Percentiles rank a stretch among this genome's conserved stretches.
Conservation (phyloP, 2,888 invertebrate genomes). For the Lochmaea capreae region DNA sequence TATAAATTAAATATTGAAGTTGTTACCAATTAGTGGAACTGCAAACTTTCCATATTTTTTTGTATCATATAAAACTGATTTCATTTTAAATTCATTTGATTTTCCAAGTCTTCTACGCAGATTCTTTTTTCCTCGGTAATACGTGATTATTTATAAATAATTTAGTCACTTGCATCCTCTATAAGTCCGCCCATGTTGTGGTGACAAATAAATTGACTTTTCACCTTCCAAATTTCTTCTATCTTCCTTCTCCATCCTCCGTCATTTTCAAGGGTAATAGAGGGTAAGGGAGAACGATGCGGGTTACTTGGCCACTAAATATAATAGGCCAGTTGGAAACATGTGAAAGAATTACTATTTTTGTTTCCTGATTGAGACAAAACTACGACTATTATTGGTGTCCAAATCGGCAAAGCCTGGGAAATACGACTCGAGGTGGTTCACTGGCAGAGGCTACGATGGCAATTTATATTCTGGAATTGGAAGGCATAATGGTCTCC, state of each 20-base stretch:
- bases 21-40: too few species aligned
- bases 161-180: neutral
- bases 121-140: neutral
- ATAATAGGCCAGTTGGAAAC: conserved; percentile 9
- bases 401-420: too few species aligned
- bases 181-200: conserved; percentile 12
- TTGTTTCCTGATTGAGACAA: too few species aligned
- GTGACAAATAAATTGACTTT: conserved; percentile 21
- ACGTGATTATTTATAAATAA: conserved; percentile 13
- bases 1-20: too few species aligned
- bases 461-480: too few species aligned
- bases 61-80: too few species aligned
- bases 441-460: too few species aligned
- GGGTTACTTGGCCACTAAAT: conserved; percentile 42
- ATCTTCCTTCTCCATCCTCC: conserved; percentile 7
- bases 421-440: too few species aligned
- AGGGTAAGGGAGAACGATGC: conserved; percentile 44
- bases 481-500: too few species aligned
- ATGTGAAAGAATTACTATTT: conserved; percentile 29
- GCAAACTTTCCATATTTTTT: too few species aligned
- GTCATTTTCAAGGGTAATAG: conserved; percentile 42
- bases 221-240: conserved; percentile 14
- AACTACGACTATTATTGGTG: conserved; percentile 23
- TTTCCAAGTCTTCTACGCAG: neutral
- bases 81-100: neutral